These are phyloP conservation scores for Actinernus sp. DNA, from an alignment of 92 coral and sea anemone species.

Conservation along the genomic window DNA sequence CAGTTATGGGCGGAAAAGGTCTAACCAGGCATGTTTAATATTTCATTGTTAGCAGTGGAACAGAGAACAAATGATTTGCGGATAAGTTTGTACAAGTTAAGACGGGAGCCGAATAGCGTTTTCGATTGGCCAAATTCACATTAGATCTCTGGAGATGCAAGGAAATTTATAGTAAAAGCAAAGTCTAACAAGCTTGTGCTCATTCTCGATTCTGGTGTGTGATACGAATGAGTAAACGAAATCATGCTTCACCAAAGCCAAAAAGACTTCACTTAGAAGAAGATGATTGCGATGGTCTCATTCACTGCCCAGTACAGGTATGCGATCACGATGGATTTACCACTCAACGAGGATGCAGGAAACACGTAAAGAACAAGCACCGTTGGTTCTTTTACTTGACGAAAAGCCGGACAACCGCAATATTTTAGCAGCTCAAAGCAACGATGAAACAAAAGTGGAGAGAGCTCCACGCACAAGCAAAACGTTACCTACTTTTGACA, in stretches of 20 bases:
- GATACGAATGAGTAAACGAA: conserved; percentile 8
- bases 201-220: too few relatives aligned
- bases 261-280: conserved; percentile 47
- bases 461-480: background rate
- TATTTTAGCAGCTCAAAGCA: background rate
- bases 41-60: too few relatives aligned
- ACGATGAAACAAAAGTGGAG: background rate
- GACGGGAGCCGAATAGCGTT: too few relatives aligned
- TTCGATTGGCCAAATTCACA: too few relatives aligned
- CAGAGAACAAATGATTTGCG: too few relatives aligned
- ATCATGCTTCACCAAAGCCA: conserved; percentile 46
- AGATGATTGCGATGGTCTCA: conserved; percentile 5
- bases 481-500: conserved; percentile 13
- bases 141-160: too few relatives aligned
- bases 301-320: conserved; percentile 15
- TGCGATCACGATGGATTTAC: conserved; percentile 44
- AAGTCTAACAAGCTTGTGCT: too few relatives aligned
- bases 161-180: too few relatives aligned
- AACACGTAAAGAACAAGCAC: conserved; percentile 35
- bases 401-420: conserved; percentile 2
- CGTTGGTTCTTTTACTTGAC: conserved; percentile 39
- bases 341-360: conserved; percentile 43
- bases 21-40: too few relatives aligned
- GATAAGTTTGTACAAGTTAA: too few relatives aligned
- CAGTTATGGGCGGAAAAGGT: too few relatives aligned